Evolutionary conservation across 1,140 invertebrate species (phyloP), one percentile per base, ranked within the genome.

Genomic region (Tetragnatha versicolor): DNA sequence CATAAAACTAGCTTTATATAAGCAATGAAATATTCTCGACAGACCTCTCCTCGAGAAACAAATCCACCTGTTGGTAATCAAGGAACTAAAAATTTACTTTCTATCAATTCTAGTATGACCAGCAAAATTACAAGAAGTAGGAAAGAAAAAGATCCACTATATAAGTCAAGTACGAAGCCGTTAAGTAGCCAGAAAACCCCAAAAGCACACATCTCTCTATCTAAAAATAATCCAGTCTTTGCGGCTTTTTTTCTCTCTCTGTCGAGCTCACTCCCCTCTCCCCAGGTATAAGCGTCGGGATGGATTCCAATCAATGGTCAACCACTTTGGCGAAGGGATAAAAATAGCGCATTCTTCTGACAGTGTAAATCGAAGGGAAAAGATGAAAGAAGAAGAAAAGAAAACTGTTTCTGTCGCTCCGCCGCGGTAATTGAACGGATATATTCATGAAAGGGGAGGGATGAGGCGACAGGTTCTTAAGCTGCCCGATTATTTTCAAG

Each of bases 201-300:
- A 10, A 63, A 12, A 63, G 35, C 60, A 63, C 60, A 63, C 42
- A 33, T 20, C 20, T 20, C 22, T 42, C 42, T 33, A 42, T 63
- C 60, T 63, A 63, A 63, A 63, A 63, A 63, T 63, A 63, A 63
- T 63, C 60, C 22, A 31, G 55, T 31, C 29, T 58, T 58, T 58
- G 55, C 35, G 29, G 20, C 33, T 42, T 45, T 45, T 63, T 22
- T 63, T 63, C n/a, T 58, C 35, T 33, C 6, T 58, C n/a, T 58
- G 3, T 58, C 5, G 29, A 29, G 27, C n/a, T 58, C 33, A 31
- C 33, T 58, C 5, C 55, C 20, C 31, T 55, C 17, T 9, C 3
- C n/a, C 22, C 35, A 63, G 60, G 20, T 31, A n/a, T n/a, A n/a
- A 39, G 35, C 35, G 10, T 25, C 60, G 12, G 33, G 31, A 33